Base-by-base conservation (phyloP, 30 jellyfish, hydroid and myxozoan species). In the Cassiopea andromeda region DNA sequence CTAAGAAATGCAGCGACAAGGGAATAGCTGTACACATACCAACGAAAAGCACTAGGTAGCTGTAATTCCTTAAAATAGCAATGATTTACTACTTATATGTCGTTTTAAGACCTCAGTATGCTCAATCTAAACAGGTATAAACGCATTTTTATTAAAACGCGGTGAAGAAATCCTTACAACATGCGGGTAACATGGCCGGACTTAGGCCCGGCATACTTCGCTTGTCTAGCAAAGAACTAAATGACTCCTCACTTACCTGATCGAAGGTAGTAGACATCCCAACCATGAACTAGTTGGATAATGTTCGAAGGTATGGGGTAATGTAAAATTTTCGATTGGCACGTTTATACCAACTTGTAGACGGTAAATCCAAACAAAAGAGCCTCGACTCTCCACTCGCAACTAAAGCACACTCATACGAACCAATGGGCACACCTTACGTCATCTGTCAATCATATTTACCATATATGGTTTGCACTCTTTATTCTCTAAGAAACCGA, bases 241-340 rank as follows among this genome's bases (percentile, higher is more conserved):
- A 7, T 19, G 68, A 47, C 17, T 44, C 73, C 10, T 15, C 1
- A 87, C 64, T 68, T 82, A 92, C 98, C 96, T 92, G 98, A 90
- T 92, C 91, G 90, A 92, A 92, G 89, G 91, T 54, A 87, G 93
- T 69, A 85, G 98, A 92, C 98, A 92, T 92, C 90, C 85, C 98
- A 92, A 81, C 85, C 96, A 81, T 59, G 78, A 82, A 90, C 87
- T 73, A 50, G 69, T n/a, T 16, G 8, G 71, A 19, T 75, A 69
- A 80, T 64, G 73, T 73, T 64, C 4, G 78, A 45, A 64, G 10
- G 48, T 45, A 4, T 44, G 0, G 14, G 73, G 75, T 10, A 46
- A 2, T 60, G 15, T 8, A 13, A 75, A 43, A 14, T 19, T 27
- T 46, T 43, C 76, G 17, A 38, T 17, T 60, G 1, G 74, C 64